Evolutionary conservation across 2,888 invertebrate genomes (phyloP).

Genomic region (Eledona agricola): DNA sequence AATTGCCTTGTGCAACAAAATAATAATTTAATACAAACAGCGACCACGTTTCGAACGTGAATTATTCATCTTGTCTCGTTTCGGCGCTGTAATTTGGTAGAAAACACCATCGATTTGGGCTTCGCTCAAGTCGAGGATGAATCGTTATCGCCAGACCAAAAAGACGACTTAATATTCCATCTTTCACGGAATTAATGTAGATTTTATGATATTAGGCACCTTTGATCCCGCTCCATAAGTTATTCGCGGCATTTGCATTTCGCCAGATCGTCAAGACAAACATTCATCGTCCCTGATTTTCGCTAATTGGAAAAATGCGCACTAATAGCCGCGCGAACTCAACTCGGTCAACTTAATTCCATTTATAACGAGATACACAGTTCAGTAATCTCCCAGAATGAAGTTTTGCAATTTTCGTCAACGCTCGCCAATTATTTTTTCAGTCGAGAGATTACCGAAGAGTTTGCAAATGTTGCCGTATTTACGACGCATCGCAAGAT

Average conservation of each 20-base stretch:
- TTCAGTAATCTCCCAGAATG: constrained; percentile 29
- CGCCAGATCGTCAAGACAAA: constrained; percentile 24
- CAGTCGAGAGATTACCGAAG: constrained; percentile 31
- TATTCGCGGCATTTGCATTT: constrained; percentile 32
- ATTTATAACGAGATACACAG: constrained; percentile 33
- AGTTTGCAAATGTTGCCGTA: constrained; percentile 16
- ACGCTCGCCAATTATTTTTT: constrained; percentile 30
- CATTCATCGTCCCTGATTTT: constrained; percentile 19
- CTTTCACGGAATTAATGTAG: constrained; percentile 28
- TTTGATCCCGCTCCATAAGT: constrained; percentile 31
- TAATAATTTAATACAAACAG: constrained; percentile 16
- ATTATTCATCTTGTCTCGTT: constrained; percentile 11
- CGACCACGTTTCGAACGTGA: constrained; percentile 6
- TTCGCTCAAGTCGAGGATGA: constrained; percentile 5
- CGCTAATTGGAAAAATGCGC: constrained; percentile 13
- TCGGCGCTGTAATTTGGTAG: constrained; percentile 3
- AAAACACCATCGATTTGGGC: constrained; percentile 14
- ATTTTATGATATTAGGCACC: constrained; percentile 32
- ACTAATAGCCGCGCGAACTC: neutral
- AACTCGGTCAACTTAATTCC: constrained; percentile 1
- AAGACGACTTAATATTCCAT: constrained; percentile 25
- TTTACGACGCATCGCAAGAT: constrained; percentile 21
- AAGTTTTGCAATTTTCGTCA: constrained; percentile 31
- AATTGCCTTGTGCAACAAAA: constrained; percentile 9
- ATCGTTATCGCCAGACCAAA: constrained; percentile 17